Conservation (phyloP, 2,797 vertebrate species). For the Vespertilio murinus region DNA sequence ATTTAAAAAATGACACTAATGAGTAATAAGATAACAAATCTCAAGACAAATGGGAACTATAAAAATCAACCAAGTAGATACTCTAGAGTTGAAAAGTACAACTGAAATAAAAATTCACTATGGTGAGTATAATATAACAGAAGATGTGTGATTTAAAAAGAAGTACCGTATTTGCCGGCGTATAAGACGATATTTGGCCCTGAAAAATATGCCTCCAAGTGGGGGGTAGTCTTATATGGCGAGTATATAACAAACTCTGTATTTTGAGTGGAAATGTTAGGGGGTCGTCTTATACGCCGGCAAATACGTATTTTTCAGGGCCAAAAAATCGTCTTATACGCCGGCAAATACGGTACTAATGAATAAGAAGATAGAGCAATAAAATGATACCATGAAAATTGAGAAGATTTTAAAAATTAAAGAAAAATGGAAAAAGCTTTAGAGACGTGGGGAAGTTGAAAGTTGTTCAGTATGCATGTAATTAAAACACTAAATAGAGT, state of each 20-base stretch:
- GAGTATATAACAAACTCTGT: too few relatives aligned
- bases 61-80: background rate
- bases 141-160: background rate
- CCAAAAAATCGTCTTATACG: too few relatives aligned
- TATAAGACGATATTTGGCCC: too few relatives aligned
- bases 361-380: background rate
- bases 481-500: background rate
- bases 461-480: background rate
- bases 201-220: too few relatives aligned
- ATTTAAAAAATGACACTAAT: background rate
- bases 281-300: too few relatives aligned
- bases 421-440: background rate
- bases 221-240: too few relatives aligned
- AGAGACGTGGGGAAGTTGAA: background rate
- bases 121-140: background rate
- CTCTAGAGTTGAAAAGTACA: background rate
- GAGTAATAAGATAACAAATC: slow-evolving; percentile 9
- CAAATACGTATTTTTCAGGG: too few relatives aligned
- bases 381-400: slow-evolving; percentile 6
- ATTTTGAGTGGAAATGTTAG: too few relatives aligned
- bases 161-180: too few relatives aligned
- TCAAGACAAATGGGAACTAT: slow-evolving; percentile 6
- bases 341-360: too few relatives aligned
- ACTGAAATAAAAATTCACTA: background rate
- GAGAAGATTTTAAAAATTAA: background rate